These are phyloP conservation scores for Rutpela maculata DNA, from an alignment of 2,888 invertebrate genomes.

Conservation along the genomic window DNA sequence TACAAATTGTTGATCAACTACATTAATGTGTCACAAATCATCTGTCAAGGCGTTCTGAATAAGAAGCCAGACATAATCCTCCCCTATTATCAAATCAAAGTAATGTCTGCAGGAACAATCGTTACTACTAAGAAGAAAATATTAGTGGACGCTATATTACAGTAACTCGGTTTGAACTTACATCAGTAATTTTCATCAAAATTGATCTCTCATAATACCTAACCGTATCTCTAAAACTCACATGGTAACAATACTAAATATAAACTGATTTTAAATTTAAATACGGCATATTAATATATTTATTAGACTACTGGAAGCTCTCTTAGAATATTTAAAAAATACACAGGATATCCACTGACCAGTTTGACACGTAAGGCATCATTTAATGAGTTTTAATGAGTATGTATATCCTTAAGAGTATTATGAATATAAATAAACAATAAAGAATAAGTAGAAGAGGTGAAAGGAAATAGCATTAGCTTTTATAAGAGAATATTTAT, in stretches of 20 bases:
- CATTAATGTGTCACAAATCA: no score
- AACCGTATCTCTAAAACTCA: background rate
- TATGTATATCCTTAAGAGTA: background rate
- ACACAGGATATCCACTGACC: constrained; percentile 11
- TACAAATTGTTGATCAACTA: no score
- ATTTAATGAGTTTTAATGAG: constrained; percentile 23
- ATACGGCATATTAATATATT: background rate
- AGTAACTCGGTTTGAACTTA: no score
- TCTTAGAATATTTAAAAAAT: constrained; percentile 10
- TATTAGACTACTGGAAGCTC: background rate
- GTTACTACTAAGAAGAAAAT: no score
- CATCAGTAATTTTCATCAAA: no score
- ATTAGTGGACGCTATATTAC: no score
- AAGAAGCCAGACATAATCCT: no score
- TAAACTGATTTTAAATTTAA: constrained; percentile 1
- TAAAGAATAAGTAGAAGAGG: background rate
- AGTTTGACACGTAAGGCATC: constrained; percentile 22
- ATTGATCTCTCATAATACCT: no score
- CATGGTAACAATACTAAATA: constrained; percentile 1
- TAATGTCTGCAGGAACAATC: no score
- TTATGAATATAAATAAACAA: constrained; percentile 1
- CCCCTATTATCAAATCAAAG: no score
- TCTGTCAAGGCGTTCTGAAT: no score
- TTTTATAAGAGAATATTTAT: no score
- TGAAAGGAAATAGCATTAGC: background rate